Evolutionary conservation across 2,797 vertebrate species (phyloP), one percentile per base, ranked within the genome.

Genomic region (Clarias platycephalus): DNA sequence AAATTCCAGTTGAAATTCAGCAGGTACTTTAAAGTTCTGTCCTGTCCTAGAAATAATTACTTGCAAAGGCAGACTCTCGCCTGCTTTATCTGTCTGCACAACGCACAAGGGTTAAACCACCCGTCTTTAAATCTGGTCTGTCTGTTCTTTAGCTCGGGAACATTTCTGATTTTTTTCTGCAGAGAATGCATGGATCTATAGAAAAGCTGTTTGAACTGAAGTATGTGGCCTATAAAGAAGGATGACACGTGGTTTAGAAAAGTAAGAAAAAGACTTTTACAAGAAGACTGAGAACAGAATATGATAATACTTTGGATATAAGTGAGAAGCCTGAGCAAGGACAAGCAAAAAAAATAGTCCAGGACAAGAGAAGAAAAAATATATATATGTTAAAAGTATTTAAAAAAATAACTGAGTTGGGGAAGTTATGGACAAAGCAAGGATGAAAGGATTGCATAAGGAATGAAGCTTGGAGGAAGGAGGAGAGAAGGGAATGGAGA

Each of bases 391-490:
- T 72, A 82, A 83, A 86, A 83, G 83, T n/a, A 49, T 40, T 49
- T 49, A 2, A 26, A 26, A 49, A 49, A n/a, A n/a, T n/a, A n/a
- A 53, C 0, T 53, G 70, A n/a, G 44, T 26, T 8, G 13, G 22
- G 44, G 40, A 72, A 26, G 15, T 15, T 72, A 40, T 60, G 80
- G 57, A 60, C 49, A 60, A 60, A 66, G 67, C n/a, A 44, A 89
- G 90, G 58, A 86, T 89, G 87, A 44, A 81, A n/a, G 53, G 80
- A 87, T 84, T 5, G 72, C 60, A 85, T 83, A 80, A 86, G 63
- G 82, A 63, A 81, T 64, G 64, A 86, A 86, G 63, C 63, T 37
- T 37, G 63, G 81, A 57, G 58, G 28, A 84, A 89, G 24, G 71
- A 80, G 80, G 26, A 28, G 84, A 90, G 86, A 76, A 87, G 88